These are phyloP conservation scores for Charaxes varanes DNA, from an alignment of 1,140 invertebrate species.

Conservation along the genomic window DNA sequence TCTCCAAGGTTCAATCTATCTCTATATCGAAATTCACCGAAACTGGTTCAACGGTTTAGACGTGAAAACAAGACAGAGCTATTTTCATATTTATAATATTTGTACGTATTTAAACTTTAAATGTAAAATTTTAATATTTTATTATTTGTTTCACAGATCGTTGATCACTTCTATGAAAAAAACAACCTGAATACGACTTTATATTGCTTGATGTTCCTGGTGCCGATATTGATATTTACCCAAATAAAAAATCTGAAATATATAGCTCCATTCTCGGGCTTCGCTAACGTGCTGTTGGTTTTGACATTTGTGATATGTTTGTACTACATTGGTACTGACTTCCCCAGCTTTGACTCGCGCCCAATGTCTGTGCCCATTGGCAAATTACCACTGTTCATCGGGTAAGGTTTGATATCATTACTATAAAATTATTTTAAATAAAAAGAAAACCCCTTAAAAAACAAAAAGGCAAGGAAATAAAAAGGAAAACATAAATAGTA, in stretches of 20 bases:
- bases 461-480: no score
- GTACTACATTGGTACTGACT: constrained; percentile 80
- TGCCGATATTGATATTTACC: constrained; percentile 77
- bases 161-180: constrained; percentile 57
- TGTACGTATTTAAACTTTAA: no score
- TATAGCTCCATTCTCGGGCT: constrained; percentile 83
- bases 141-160: no score
- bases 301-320: constrained; percentile 81
- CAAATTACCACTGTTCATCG: constrained; percentile 79
- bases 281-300: constrained; percentile 82
- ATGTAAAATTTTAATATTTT: no score
- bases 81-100: no score
- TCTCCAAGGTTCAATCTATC: no score
- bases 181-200: constrained; percentile 46
- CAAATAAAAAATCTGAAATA: constrained; percentile 82
- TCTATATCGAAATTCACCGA: no score
- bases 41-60: no score
- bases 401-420: constrained; percentile 52
- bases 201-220: constrained; percentile 77
- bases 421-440: no score
- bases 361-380: constrained; percentile 68
- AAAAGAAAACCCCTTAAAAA: no score
- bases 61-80: no score
- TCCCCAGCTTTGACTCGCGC: constrained; percentile 64
- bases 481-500: no score